Evolutionary conservation across 2,888 invertebrate species (phyloP).

Genomic region (Orchestes rusci): DNA sequence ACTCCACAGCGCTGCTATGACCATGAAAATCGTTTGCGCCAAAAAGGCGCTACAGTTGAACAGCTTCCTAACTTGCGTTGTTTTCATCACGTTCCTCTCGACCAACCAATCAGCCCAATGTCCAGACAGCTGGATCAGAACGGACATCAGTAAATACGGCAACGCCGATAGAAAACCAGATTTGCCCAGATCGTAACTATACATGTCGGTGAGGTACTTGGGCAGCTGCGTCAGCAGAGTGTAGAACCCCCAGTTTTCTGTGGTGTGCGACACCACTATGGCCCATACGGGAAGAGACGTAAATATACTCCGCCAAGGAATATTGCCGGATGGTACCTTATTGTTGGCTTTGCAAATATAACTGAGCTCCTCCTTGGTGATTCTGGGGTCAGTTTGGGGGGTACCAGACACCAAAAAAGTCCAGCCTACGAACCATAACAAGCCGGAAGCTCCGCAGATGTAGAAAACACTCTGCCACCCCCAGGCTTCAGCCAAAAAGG

Average conservation of each 20-base stretch:
- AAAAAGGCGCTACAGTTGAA: slow-evolving; percentile 70
- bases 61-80: slow-evolving; percentile 60
- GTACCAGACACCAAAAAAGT: slow-evolving; percentile 62
- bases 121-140: slow-evolving; percentile 71
- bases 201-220: slow-evolving; percentile 52
- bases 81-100: slow-evolving; percentile 54
- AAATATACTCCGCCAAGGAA: slow-evolving; percentile 73
- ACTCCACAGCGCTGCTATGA: slow-evolving; percentile 66
- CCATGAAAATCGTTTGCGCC: slow-evolving; percentile 77
- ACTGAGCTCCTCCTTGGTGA: slow-evolving; percentile 63
- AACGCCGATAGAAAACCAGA: slow-evolving; percentile 79
- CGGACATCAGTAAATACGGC: slow-evolving; percentile 83
- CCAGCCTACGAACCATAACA: slow-evolving; percentile 69
- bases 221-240: slow-evolving; percentile 47
- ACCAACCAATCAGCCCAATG: slow-evolving; percentile 75
- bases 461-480: slow-evolving; percentile 81
- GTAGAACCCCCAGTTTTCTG: slow-evolving; percentile 77
- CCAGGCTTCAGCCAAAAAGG: slow-evolving; percentile 60
- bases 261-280: slow-evolving; percentile 15
- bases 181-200: slow-evolving; percentile 64
- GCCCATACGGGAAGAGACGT: slow-evolving; percentile 76
- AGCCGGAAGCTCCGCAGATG: slow-evolving; percentile 59
- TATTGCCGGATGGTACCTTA: slow-evolving; percentile 35
- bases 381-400: slow-evolving; percentile 67
- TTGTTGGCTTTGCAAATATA: slow-evolving; percentile 59